Base-by-base conservation (phyloP, 2,888 invertebrate genomes). In the Rhamphomyia laevipes region DNA sequence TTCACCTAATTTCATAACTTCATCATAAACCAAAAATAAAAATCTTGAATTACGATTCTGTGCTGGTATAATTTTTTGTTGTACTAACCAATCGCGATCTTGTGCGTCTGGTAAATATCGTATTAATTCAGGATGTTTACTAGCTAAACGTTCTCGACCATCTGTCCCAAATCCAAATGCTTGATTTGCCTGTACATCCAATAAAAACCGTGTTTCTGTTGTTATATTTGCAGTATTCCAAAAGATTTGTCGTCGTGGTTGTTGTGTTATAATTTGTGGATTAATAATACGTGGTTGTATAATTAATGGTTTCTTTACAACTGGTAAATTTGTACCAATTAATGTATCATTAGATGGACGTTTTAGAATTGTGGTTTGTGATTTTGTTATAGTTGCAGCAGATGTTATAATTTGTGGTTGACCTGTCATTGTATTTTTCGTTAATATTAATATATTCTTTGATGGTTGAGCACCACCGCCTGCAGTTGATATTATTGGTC, bases 101-200 rank as follows among this genome's bases (percentile, higher is more conserved):
- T 79, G 78, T 18, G 73, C 73, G 61, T 82, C 81, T 12, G 79
- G 78, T 38, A 76, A 69, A 63, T 81, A 82, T 16, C 78, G 78
- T 59, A 81, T 80, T 17, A 81, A 63, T 53, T 80, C 78, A 0
- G 80, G 80, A 68, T 81, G 80, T 59, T 80, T 79, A 49, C 77
- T 76, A 51, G 78, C 79, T 13, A 81, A 60, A 18, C 79, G 68
- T 18, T 80, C 79, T 58, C 77, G 70, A 13, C 77, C 65, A 47
- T 69, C 68, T 1, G 63, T 64, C 11, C 66, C 63, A 27, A 68
- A 68, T 9, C 70, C 70, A 53, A 70, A 69, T 2, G 67, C 66
- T 31, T 65, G 62, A 52, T 70, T 70, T 0, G 68, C 71, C 49
- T 71, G 68, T 15, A 69, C 66, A 54, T 80, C 80, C 66, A 81